Evolutionary conservation across 2,888 invertebrate genomes (phyloP), one percentile per base, ranked within the genome.

Genomic region (Plagodis dolabraria): DNA sequence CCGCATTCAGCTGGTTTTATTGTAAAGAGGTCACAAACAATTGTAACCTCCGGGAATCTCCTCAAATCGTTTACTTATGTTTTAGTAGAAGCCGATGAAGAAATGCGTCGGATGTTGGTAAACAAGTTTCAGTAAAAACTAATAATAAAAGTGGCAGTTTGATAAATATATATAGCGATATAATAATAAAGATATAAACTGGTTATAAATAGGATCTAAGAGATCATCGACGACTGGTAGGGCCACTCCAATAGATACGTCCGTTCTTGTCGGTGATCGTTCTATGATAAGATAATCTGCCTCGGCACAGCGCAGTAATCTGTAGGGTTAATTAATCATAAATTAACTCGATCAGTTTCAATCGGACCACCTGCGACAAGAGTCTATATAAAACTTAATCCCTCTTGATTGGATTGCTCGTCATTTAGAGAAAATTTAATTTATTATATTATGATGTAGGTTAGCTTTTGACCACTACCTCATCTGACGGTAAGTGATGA

Each of bases 351-450:
- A 71, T 74, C 70, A 58, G 47, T 65, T 63, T 66, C 53, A 51
- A 47, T 50, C 58, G 38, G 63, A 53, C 71, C 79, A 82, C 78
- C 80, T 80, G 79, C 69, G 67, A 53, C 53, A 22, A 47, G 48
- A 50, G 47, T 61, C 60, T 62, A 65, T 64, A 51, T 65, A 58
- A 67, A 69, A 61, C 61, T 68, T 57, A 64, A 55, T 61, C 60
- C 51, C 46, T 11, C 35, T 62, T 33, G 33, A 58, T 22, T 4
- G 22, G 22, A 22, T 22, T 22, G 22, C 22, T 22, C 22, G 22
- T 22, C 22, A 22, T 2, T 4, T 2, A 22, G 22, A 22, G 22
- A 22, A 22, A 22, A 22, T 22, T 22, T 2, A 22, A 22, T 22
- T 22, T 22, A 22, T 22, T 22, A 22, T 22, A 22, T 22, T 22